A percentile compares a stretch with the other conserved stretches of the same genome.
phyloP scores from a whole-genome alignment of 2,888 invertebrate genomes.

The Archaeoteleia sp. region DNA sequence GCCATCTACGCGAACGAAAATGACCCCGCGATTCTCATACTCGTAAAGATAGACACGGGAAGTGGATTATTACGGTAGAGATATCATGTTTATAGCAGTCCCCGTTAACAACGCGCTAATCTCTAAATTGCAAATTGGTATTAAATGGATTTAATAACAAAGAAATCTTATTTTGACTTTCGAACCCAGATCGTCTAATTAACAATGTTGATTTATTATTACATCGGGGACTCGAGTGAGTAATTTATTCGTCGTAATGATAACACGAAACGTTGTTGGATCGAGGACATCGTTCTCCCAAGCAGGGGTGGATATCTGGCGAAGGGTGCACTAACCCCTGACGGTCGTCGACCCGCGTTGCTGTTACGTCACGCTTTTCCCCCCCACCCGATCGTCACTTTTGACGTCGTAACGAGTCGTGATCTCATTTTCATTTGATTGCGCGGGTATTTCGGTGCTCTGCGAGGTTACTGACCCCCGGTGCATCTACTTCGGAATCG shows the following conservation, averaged over 20 bases:
- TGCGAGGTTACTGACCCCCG: conserved; percentile 69
- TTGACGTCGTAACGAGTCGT: conserved; percentile 75
- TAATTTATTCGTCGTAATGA: conserved; percentile 25
- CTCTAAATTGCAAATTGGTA: no score
- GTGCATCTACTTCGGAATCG: conserved; percentile 74
- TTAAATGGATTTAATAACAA: no score
- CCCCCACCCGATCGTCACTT: conserved; percentile 65
- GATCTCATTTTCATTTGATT: conserved; percentile 76
- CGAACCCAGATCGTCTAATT: no score
- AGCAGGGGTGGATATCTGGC: conserved; percentile 56
- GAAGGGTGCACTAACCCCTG: conserved; percentile 71
- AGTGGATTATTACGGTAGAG: no score
- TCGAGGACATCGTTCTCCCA: conserved; percentile 10
- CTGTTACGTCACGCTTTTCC: conserved; percentile 68
- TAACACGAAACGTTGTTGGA: conserved; percentile 5
- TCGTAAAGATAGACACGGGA: no score
- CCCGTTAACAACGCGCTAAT: no score
- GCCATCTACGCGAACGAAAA: no score
- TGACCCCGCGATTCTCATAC: no score
- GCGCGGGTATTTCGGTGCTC: conserved; percentile 70
- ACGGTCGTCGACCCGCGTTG: conserved; percentile 71
- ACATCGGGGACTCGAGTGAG: no score
- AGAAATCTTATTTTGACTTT: no score
- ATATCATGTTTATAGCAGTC: no score
- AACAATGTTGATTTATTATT: no score